These are phyloP conservation scores for Cossypha caffra DNA, from an alignment of 2,797 vertebrate genomes.

Conservation along the genomic window DNA sequence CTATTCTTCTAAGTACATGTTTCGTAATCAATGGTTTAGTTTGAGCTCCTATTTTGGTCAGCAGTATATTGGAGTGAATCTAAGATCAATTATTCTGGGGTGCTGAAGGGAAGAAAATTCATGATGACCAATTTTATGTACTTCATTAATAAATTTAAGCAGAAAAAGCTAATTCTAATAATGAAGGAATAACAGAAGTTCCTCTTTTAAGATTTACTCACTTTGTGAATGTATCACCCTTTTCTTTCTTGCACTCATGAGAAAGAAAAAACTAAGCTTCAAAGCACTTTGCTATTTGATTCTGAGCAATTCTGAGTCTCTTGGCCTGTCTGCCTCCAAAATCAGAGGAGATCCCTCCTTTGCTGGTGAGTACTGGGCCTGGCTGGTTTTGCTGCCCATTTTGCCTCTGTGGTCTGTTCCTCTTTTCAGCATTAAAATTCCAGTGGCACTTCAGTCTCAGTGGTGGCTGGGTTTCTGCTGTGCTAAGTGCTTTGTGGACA, in stretches of 20 bases:
- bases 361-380: neutral
- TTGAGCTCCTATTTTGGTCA: neutral
- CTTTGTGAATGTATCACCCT: neutral
- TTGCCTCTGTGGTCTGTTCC: neutral
- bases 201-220: neutral
- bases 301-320: neutral
- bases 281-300: neutral
- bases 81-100: neutral
- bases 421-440: neutral
- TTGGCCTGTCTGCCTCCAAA: neutral
- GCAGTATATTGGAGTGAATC: neutral
- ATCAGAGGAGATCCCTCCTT: neutral
- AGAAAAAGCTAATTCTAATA: neutral
- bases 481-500: neutral
- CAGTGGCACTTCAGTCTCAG: neutral
- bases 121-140: neutral
- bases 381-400: neutral
- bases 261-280: neutral
- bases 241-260: neutral
- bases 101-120: neutral
- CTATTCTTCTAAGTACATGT: neutral
- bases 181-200: neutral
- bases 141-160: constrained; percentile 25
- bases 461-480: neutral
- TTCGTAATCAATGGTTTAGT: neutral